Base-by-base conservation (phyloP, 2,888 invertebrate species). In the Dasysyrphus tricinctus region DNA sequence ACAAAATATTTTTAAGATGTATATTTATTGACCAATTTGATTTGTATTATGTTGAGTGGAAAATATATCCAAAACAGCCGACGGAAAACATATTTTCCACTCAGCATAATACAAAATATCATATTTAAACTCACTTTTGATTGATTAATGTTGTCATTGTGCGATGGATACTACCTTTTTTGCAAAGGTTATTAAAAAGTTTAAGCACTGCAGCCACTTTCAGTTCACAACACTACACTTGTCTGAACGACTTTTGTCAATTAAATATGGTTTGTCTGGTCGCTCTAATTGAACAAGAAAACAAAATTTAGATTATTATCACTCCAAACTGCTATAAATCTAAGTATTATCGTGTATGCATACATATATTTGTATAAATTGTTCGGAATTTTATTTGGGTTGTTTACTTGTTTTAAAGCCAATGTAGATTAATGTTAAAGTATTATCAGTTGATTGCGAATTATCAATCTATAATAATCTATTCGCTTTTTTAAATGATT, bases 51-150 rank as follows among this genome's bases (percentile, higher is more conserved):
- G n/a, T n/a, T n/a, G n/a, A n/a, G n/a, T n/a, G n/a, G n/a, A n/a
- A n/a, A n/a, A n/a, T n/a, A n/a, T n/a, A n/a, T n/a, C n/a, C n/a
- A n/a, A n/a, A n/a, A n/a, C n/a, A n/a, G n/a, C n/a, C n/a, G n/a
- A n/a, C n/a, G n/a, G n/a, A n/a, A n/a, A n/a, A n/a, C n/a, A n/a
- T n/a, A n/a, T n/a, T n/a, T n/a, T n/a, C n/a, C n/a, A n/a, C n/a
- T n/a, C n/a, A n/a, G n/a, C n/a, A n/a, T n/a, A n/a, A n/a, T n/a
- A n/a, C n/a, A n/a, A n/a, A n/a, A n/a, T n/a, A n/a, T n/a, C n/a
- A n/a, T 14, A 39, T 59, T 59, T 11, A 61, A 42, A 84, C 84
- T 80, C 54, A 84, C 84, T 54, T 57, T 63, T 69, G 51, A 54
- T 56, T 72, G 12, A 51, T 59, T 72, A 81, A 65, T n/a, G 57